Evolutionary conservation across 2,113 vertebrate genomes (phyloP), one percentile per base, ranked within the genome.

Genomic region (Daphoenositta chrysoptera): DNA sequence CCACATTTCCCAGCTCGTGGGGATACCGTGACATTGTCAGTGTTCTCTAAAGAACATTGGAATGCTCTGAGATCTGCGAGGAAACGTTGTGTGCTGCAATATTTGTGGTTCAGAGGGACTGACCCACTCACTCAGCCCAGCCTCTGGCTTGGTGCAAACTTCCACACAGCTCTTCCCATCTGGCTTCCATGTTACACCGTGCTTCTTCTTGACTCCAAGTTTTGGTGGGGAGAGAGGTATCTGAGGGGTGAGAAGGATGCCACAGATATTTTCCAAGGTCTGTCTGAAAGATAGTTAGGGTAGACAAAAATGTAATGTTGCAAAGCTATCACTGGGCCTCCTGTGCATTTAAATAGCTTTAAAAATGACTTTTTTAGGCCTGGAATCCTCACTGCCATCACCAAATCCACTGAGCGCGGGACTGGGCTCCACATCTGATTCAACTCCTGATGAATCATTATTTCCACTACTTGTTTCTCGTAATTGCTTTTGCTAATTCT

Each of bases 401-500:
- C 57, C 73, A 91, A 66, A 87, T 39, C 37, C 71, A 37, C 56
- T 2, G 39, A 60, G 82, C 35, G 57, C 73, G 72, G 66, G 50
- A 40, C 51, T 54, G 47, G 45, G 27, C 75, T 63, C 42, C 66
- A n/a, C 11, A 22, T 53, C 90, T 83, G 70, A 93, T 86, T 87
- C 70, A 76, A 8, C 50, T 61, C 61, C 78, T 45, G 50, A 35
- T 69, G 81, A 95, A 87, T 93, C 63, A 65, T 94, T 64, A 82
- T 94, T 95, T 96, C 71, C 35, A 91, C 63, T 80, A 42, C 71
- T 86, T 63, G n/a, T 83, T 90, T 66, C 83, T 58, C 63, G 10
- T 88, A 83, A 96, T 88, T 94, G 75, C 82, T 88, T 95, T 66
- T 73, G 54, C 58, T 92, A 88, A 95, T 95, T 56, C 68, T 80